A percentile compares a stretch with the other conserved stretches of the same genome.
phyloP scores from a whole-genome alignment of 2,797 vertebrate genomes.

The Naso thynnoides region DNA sequence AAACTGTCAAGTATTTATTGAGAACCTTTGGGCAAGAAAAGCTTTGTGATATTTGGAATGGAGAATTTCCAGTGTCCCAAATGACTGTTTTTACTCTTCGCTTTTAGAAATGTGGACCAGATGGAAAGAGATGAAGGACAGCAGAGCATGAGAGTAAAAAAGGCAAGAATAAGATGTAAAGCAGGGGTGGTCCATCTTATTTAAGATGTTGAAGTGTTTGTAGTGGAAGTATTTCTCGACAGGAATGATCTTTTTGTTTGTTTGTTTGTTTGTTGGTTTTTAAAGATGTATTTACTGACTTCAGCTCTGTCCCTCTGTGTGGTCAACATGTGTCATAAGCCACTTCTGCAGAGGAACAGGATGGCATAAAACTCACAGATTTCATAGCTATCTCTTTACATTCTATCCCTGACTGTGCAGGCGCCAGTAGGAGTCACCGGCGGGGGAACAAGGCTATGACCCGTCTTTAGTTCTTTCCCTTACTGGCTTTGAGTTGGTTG shows the following conservation, averaged over 20 bases:
- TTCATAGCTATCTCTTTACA: neutral
- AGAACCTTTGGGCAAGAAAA: neutral
- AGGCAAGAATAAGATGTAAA: neutral
- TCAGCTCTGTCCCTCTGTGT: no score
- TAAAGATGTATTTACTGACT: no score
- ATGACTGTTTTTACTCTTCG: neutral
- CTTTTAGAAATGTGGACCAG: neutral
- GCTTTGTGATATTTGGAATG: neutral
- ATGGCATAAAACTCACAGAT: neutral
- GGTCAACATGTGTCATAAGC: neutral
- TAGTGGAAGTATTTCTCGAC: neutral
- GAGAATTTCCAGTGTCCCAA: neutral
- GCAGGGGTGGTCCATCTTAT: neutral
- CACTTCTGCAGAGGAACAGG: neutral
- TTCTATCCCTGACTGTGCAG: neutral
- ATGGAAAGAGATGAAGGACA: neutral
- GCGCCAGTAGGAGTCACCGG: slow-evolving; percentile 4
- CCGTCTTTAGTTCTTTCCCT: neutral
- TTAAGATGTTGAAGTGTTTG: neutral
- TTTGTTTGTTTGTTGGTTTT: no score
- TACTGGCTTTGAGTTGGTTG: slow-evolving; percentile 11
- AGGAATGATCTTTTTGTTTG: neutral
- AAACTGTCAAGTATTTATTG: neutral
- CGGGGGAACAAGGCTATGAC: neutral
- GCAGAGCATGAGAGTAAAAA: neutral